Conservation (phyloP, 2,797 vertebrate genomes). For the Notolepis coatsorum region DNA sequence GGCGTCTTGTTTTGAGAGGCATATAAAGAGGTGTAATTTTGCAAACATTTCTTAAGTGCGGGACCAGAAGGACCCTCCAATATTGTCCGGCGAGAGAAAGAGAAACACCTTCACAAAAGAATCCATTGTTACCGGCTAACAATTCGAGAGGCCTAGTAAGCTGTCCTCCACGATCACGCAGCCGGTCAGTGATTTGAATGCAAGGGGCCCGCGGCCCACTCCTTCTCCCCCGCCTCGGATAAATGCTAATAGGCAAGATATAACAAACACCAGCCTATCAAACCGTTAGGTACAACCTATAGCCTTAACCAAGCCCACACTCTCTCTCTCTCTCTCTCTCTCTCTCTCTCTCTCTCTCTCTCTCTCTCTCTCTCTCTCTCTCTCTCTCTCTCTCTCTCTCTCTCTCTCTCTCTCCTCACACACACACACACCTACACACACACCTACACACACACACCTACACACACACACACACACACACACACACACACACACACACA, state of each 20-base stretch:
- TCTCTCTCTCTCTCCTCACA: too few relatives aligned
- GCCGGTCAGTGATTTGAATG: conserved; percentile 89
- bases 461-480: too few relatives aligned
- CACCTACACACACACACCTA: too few relatives aligned
- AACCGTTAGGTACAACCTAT: conserved; percentile 10
- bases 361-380: too few relatives aligned
- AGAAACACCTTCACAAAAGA: conserved; percentile 89
- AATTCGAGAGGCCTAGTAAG: conserved; percentile 88
- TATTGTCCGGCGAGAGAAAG: conserved; percentile 85
- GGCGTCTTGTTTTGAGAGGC: conserved; percentile 80
- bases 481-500: too few relatives aligned
- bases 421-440: too few relatives aligned
- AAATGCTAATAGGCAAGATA: conserved; percentile 86
- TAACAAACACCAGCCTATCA: conserved; percentile 61
- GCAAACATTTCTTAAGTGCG: conserved; percentile 92
- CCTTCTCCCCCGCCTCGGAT: conserved; percentile 74
- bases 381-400: too few relatives aligned
- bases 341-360: too few relatives aligned
- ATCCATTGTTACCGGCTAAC: conserved; percentile 82
- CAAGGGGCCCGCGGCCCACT: conserved; percentile 82
- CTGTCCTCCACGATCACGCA: conserved; percentile 89
- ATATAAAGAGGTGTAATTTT: conserved; percentile 90
- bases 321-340: too few relatives aligned
- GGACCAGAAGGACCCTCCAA: conserved; percentile 86
- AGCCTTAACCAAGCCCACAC: too few relatives aligned